Evolutionary conservation across 2,797 vertebrate species (phyloP).

Genomic region (Salmo trutta): DNA sequence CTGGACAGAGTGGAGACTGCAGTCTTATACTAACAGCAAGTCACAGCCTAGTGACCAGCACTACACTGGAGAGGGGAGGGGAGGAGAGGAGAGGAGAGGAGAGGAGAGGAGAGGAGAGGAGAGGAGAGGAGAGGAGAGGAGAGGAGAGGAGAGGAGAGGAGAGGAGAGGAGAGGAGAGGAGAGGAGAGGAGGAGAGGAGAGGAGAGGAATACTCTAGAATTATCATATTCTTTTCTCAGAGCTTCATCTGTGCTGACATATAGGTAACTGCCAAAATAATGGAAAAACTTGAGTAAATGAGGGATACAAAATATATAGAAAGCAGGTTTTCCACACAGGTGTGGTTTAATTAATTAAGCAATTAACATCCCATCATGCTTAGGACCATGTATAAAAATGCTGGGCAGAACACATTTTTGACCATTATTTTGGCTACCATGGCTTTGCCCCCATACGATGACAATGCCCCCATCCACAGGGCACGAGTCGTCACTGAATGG

Average conservation of each 20-base stretch:
- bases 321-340: background rate
- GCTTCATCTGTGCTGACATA: too few relatives aligned
- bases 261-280: too few relatives aligned
- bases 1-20: constrained; percentile 46
- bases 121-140: background rate
- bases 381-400: too few relatives aligned
- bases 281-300: too few relatives aligned
- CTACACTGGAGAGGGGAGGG: constrained; percentile 15
- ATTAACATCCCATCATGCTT: too few relatives aligned
- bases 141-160: background rate
- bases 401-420: too few relatives aligned
- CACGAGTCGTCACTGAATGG: too few relatives aligned
- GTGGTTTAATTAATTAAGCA: too few relatives aligned
- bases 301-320: background rate
- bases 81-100: background rate
- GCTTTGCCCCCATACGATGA: too few relatives aligned
- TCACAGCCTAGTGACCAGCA: constrained; percentile 41
- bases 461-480: too few relatives aligned
- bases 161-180: background rate
- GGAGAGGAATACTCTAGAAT: background rate
- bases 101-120: background rate
- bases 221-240: too few relatives aligned
- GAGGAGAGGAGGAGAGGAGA: background rate
- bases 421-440: too few relatives aligned
- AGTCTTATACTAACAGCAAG: constrained; percentile 39